Conservation (phyloP, 2,113 vertebrate genomes). For the Peucedramus taeniatus region DNA sequence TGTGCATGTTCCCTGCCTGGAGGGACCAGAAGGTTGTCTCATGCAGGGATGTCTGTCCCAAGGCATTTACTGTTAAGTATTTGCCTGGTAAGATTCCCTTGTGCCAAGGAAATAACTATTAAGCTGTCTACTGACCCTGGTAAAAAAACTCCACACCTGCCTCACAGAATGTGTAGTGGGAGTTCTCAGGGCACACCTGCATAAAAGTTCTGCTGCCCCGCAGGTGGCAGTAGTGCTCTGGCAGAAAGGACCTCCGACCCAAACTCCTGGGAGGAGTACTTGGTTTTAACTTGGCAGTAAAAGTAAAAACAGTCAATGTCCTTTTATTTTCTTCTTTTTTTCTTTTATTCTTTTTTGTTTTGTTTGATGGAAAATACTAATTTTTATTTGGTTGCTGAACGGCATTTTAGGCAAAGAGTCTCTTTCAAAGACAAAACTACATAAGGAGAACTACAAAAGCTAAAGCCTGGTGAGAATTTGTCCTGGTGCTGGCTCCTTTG, state of each 20-base stretch:
- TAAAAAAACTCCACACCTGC: neutral
- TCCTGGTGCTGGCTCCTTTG: neutral
- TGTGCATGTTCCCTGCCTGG: neutral
- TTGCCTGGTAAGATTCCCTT: neutral
- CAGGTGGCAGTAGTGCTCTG: conserved; percentile 10
- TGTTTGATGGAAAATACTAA: neutral
- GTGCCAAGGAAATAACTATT: neutral
- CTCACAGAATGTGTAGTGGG: neutral
- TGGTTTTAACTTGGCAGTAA: neutral
- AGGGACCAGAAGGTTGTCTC: neutral
- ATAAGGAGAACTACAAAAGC: neutral
- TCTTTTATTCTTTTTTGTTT: neutral
- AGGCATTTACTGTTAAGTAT: neutral
- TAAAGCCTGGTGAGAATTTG: neutral
- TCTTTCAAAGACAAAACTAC: neutral
- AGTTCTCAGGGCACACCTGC: neutral
- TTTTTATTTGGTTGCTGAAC: neutral
- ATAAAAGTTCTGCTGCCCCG: neutral
- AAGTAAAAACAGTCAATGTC: neutral
- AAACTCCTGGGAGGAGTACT: neutral
- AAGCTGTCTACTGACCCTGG: neutral
- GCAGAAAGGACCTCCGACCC: neutral
- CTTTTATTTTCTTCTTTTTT: accelerated
- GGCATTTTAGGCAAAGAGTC: neutral
- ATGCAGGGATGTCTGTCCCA: neutral